These are phyloP conservation scores for Neofelis nebulosa DNA, from an alignment of 2,113 vertebrate species.

Conservation along the genomic window DNA sequence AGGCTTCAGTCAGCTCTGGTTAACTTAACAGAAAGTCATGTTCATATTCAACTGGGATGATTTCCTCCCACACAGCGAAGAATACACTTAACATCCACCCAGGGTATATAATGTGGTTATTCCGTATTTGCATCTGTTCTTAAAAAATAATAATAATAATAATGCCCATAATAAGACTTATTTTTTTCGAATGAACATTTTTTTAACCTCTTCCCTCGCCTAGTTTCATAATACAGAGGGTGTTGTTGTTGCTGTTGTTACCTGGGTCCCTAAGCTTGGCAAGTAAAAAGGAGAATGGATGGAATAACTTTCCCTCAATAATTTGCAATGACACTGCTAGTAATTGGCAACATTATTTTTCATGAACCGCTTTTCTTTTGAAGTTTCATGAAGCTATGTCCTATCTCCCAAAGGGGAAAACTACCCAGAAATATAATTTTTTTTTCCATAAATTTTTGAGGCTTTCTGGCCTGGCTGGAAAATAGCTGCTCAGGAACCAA, in stretches of 20 bases:
- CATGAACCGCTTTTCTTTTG: not conserved
- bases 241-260: not conserved
- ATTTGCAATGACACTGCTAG: not conserved
- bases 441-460: not conserved
- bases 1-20: not conserved
- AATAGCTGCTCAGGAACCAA: not conserved
- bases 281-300: not conserved
- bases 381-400: not conserved
- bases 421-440: not conserved
- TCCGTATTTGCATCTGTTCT: not conserved
- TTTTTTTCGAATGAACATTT: not conserved
- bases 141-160: not conserved
- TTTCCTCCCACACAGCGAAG: not conserved
- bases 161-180: not conserved
- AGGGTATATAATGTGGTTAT: not conserved
- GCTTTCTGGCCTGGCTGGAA: not conserved
- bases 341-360: not conserved
- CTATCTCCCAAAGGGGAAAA: not conserved
- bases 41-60: not conserved
- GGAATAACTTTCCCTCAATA: not conserved
- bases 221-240: not conserved
- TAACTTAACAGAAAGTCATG: not conserved
- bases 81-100: not conserved
- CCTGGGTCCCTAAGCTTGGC: not conserved
- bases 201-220: not conserved